A percentile compares a stretch with the other conserved stretches of the same genome.
Evolutionary conservation across 2,888 invertebrate species (phyloP).

Genomic region (Stenodera caucasica): DNA sequence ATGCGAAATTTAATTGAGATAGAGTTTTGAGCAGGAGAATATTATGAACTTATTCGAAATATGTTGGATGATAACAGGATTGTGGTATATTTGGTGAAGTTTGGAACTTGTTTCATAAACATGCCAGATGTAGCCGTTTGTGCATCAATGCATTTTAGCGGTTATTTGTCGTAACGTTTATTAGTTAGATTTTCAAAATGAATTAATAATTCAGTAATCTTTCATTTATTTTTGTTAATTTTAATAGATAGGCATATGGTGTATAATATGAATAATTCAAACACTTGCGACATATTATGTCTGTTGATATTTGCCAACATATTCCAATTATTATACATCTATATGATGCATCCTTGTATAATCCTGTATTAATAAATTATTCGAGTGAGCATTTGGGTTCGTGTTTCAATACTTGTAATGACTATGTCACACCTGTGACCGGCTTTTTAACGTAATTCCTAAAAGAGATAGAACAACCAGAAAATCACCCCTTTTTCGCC

Average conservation of each 20-base stretch:
- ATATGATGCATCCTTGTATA: constrained; percentile 17
- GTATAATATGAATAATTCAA: constrained; percentile 4
- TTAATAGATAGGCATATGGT: not conserved
- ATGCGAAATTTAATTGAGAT: not conserved
- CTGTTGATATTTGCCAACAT: constrained; percentile 18
- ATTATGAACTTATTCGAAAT: not conserved
- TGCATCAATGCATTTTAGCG: not conserved
- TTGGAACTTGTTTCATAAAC: not conserved
- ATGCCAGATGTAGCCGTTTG: not conserved
- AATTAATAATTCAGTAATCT: not conserved
- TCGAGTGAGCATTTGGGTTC: constrained; percentile 18
- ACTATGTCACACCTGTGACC: constrained; percentile 20
- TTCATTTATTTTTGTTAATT: not conserved
- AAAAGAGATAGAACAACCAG: not conserved
- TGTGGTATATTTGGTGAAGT: not conserved
- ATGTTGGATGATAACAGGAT: not conserved
- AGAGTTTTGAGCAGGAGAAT: not conserved
- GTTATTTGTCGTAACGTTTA: not conserved
- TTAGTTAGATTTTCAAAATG: not conserved
- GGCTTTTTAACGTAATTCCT: not conserved
- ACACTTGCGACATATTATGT: constrained; percentile 5
- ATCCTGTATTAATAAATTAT: constrained; percentile 20
- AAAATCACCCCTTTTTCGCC: not conserved
- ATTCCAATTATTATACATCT: constrained; percentile 19
- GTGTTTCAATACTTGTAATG: constrained; percentile 25